Percentiles rank a stretch among this genome's conserved stretches.
Conservation (phyloP, 2,797 vertebrate species). For the Epinephelus malabaricus region DNA sequence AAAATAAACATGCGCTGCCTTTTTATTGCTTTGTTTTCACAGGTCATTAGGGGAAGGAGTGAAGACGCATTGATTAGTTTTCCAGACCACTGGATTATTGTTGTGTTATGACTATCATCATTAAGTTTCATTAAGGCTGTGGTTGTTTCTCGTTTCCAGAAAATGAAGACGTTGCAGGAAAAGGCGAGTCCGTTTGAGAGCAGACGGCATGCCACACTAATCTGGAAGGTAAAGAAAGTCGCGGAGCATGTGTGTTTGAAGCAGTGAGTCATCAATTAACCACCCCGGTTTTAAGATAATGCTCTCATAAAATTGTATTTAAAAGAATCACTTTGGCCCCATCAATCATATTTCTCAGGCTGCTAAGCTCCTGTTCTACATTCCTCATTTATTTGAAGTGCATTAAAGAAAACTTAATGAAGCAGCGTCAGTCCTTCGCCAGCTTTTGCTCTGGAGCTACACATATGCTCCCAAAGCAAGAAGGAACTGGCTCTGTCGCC, state of each 20-base stretch:
- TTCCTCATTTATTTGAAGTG: slow-evolving; percentile 52
- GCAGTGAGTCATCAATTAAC: background rate
- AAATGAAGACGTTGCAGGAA: slow-evolving; percentile 76
- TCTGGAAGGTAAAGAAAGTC: slow-evolving; percentile 36
- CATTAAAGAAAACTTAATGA: slow-evolving; percentile 65
- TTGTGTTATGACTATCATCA: slow-evolving; percentile 84
- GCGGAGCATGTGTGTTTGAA: slow-evolving; percentile 19
- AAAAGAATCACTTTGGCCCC: slow-evolving; percentile 16
- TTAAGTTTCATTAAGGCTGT: slow-evolving; percentile 81
- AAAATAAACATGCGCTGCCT: slow-evolving; percentile 84
- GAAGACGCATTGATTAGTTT: slow-evolving; percentile 84
- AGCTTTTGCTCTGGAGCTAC: slow-evolving; percentile 63
- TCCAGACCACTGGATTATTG: slow-evolving; percentile 83
- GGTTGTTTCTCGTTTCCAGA: slow-evolving; percentile 74
- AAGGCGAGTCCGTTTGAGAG: slow-evolving; percentile 44
- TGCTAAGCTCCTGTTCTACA: slow-evolving; percentile 1
- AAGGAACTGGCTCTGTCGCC: slow-evolving; percentile 72
- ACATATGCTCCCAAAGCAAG: slow-evolving; percentile 69
- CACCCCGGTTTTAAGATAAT: slow-evolving; percentile 12
- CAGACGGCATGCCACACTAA: slow-evolving; percentile 18
- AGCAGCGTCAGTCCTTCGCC: slow-evolving; percentile 45
- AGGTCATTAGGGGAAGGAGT: slow-evolving; percentile 82
- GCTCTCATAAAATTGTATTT: slow-evolving; percentile 1
- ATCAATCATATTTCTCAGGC: slow-evolving; percentile 25
- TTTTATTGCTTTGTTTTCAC: slow-evolving; percentile 86